Conservation (phyloP, 2,888 invertebrate genomes). For the Lasioglossum oenotherae region DNA sequence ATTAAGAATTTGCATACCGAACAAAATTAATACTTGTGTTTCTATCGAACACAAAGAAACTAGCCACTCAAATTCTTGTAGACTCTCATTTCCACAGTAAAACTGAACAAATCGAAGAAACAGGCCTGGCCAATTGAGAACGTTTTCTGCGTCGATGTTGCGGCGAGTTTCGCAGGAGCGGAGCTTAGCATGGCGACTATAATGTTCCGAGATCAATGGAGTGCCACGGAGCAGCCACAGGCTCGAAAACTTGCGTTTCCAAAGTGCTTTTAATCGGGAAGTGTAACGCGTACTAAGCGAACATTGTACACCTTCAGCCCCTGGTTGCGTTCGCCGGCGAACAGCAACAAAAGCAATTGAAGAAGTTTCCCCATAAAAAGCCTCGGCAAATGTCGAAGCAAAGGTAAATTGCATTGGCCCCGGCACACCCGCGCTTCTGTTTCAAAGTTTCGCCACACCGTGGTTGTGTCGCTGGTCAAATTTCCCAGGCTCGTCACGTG, state of each 20-base stretch:
- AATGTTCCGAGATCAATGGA: not conserved
- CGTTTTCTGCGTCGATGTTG: not conserved
- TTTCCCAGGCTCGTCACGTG: constrained; percentile 67
- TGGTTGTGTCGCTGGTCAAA: constrained; percentile 26
- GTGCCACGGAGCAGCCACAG: not conserved
- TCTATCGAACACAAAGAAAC: too few relatives aligned
- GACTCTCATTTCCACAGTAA: not conserved
- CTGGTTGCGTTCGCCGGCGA: constrained; percentile 15
- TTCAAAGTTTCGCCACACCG: constrained; percentile 50
- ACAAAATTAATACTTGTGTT: not conserved
- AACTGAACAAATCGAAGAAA: not conserved
- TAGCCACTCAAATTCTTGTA: not conserved
- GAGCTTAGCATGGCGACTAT: not conserved
- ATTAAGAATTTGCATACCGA: not conserved
- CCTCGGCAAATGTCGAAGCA: constrained; percentile 31
- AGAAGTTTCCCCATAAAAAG: constrained; percentile 47
- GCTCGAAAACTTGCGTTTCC: constrained; percentile 1
- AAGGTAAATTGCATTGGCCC: constrained; percentile 61
- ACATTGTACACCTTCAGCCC: constrained; percentile 4
- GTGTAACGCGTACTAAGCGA: constrained; percentile 17
- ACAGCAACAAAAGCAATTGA: constrained; percentile 43
- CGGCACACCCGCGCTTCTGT: constrained; percentile 28
- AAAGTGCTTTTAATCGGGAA: constrained; percentile 15
- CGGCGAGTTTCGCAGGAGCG: not conserved
- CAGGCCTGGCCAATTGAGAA: not conserved